Evolutionary conservation across 2,888 invertebrate species (phyloP).

Genomic region (Orthonevra nobilis): DNA sequence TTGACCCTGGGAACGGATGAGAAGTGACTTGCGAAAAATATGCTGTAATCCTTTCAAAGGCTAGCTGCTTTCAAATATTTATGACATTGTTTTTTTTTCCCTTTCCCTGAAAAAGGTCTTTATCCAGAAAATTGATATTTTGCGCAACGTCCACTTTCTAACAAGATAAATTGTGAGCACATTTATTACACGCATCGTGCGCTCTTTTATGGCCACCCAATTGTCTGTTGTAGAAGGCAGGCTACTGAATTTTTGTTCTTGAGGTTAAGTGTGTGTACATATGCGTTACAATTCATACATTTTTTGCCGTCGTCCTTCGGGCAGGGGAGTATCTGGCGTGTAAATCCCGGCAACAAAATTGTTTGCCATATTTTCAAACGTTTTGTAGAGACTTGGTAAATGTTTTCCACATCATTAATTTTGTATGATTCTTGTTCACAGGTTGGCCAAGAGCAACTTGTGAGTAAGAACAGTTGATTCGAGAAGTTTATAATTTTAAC

Average conservation of each 20-base stretch:
- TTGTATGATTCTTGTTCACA: constrained; percentile 41
- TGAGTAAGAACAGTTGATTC: constrained; percentile 22
- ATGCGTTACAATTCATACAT: constrained; percentile 16
- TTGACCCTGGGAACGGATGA: no score
- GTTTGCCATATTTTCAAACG: constrained; percentile 15
- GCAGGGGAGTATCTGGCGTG: background rate
- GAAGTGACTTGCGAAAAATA: no score
- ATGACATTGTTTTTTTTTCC: no score
- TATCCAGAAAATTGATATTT: no score
- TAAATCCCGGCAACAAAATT: constrained; percentile 21
- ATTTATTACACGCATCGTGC: constrained; percentile 4
- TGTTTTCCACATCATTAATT: constrained; percentile 57
- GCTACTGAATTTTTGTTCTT: constrained; percentile 16
- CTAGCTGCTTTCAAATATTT: no score
- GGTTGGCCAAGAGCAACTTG: constrained; percentile 15
- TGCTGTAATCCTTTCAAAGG: no score
- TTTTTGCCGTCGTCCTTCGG: constrained; percentile 20
- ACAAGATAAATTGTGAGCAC: background rate
- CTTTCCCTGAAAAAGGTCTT: no score
- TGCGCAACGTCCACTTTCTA: no score
- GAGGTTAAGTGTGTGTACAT: no score
- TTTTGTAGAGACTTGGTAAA: constrained; percentile 12
- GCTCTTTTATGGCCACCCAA: constrained; percentile 39
- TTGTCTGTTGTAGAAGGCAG: constrained; percentile 19
- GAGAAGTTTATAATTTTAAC: constrained; percentile 25